Evolutionary conservation across 37 sponge, comb jelly and placozoan genomes (phyloP).

Genomic region (Cladorhizidae sp.): DNA sequence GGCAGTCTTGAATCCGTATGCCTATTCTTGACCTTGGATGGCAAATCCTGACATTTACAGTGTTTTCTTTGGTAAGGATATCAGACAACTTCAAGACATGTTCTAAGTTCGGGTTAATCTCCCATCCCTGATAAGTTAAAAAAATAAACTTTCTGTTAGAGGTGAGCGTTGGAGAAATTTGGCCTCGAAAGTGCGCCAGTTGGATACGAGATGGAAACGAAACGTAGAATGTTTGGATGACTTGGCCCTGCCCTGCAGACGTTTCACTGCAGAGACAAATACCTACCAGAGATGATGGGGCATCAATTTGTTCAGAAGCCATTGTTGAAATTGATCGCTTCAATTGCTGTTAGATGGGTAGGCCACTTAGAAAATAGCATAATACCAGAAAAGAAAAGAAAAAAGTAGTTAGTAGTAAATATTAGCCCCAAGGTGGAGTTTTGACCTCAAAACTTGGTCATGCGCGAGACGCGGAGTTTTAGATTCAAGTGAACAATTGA

Average conservation of each 20-base stretch:
- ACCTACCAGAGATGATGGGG: slow-evolving; percentile 18
- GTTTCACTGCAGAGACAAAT: slow-evolving; percentile 31
- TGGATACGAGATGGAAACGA: background rate
- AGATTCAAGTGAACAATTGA: too few relatives aligned
- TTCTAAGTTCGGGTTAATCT: slow-evolving; percentile 39
- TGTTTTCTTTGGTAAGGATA: slow-evolving; percentile 10
- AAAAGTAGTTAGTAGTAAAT: too few relatives aligned
- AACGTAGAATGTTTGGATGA: slow-evolving; percentile 23
- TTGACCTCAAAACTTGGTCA: too few relatives aligned
- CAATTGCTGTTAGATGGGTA: too few relatives aligned
- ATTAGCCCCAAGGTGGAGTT: too few relatives aligned
- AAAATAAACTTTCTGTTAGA: slow-evolving; percentile 18
- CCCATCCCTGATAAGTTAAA: slow-evolving; percentile 59
- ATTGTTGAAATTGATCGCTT: too few relatives aligned
- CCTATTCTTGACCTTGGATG: slow-evolving; percentile 22
- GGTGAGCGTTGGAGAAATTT: slow-evolving; percentile 3
- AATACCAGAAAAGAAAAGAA: too few relatives aligned
- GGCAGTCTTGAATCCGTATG: slow-evolving; percentile 20
- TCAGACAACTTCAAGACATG: slow-evolving; percentile 1
- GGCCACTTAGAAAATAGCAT: too few relatives aligned
- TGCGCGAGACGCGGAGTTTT: too few relatives aligned
- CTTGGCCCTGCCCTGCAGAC: background rate
- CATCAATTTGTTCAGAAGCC: too few relatives aligned
- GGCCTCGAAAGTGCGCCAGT: slow-evolving; percentile 13
- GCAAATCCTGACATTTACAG: slow-evolving; percentile 28